A percentile compares a stretch with the other conserved stretches of the same genome.
Evolutionary conservation across 2,888 invertebrate species (phyloP).

Genomic region (Trileptium ribeirensis): DNA sequence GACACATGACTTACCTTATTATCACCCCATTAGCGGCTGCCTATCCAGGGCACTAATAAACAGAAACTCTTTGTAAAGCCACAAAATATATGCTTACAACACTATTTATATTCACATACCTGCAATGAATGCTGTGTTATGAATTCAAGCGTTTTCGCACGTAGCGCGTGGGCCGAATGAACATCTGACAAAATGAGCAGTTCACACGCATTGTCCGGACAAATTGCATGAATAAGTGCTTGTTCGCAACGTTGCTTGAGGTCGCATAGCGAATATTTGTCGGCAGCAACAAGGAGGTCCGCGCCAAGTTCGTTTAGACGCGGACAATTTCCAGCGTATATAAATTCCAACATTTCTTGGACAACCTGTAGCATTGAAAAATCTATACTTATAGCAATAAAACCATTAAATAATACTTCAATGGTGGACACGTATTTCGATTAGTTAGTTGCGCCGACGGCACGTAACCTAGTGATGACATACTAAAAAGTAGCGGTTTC

Average conservation of each 20-base stretch:
- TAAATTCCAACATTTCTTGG: conserved; percentile 48
- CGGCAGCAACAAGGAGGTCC: conserved; percentile 49
- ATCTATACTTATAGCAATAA: too few species aligned
- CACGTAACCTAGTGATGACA: too few species aligned
- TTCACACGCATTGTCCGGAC: conserved; percentile 46
- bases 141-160: conserved; percentile 40
- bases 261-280: conserved; percentile 48
- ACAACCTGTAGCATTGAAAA: conserved; percentile 35
- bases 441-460: too few species aligned
- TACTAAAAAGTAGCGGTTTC: too few species aligned
- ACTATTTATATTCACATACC: too few species aligned
- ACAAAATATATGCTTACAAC: too few species aligned
- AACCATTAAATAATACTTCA: too few species aligned
- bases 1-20: too few species aligned
- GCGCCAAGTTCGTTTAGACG: conserved; percentile 45
- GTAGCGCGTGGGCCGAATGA: conserved; percentile 41
- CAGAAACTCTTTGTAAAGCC: too few species aligned
- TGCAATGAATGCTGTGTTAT: conserved; percentile 13
- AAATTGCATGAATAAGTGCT: conserved; percentile 42
- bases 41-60: too few species aligned
- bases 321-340: conserved; percentile 45
- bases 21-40: too few species aligned
- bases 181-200: conserved; percentile 47
- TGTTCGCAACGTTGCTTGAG: conserved; percentile 44
- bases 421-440: too few species aligned